A percentile compares a stretch with the other conserved stretches of the same genome.
Conservation (phyloP, 2,113 vertebrate species). For the Felis chaus region DNA sequence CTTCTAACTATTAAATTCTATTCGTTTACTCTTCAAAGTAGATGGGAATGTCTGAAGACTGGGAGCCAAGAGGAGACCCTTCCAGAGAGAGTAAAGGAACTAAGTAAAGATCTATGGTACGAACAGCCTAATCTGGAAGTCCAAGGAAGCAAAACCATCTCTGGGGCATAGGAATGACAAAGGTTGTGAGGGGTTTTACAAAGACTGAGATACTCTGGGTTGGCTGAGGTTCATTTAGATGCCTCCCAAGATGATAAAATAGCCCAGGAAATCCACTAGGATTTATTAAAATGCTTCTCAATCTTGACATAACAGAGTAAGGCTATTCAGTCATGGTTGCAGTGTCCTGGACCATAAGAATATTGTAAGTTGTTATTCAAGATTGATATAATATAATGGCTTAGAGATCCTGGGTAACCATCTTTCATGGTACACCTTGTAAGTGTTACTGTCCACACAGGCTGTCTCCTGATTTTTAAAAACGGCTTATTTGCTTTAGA, state of each 20-base stretch:
- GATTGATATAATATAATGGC: not conserved
- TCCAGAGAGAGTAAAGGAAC: not conserved
- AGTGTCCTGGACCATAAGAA: not conserved
- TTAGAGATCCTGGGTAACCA: not conserved
- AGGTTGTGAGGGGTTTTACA: not conserved
- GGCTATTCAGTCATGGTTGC: not conserved
- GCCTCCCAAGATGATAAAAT: not conserved
- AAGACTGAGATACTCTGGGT: not conserved
- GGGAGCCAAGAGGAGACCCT: not conserved
- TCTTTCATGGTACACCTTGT: not conserved
- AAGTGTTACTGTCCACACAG: not conserved
- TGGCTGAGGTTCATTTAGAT: constrained; percentile 38
- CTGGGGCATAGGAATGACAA: not conserved
- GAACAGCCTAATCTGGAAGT: constrained; percentile 20
- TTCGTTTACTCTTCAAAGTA: constrained; percentile 21
- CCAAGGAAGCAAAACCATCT: not conserved
- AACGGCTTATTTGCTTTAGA: not conserved
- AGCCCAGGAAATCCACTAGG: not conserved
- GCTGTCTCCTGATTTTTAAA: not conserved
- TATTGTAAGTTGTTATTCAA: constrained; percentile 36
- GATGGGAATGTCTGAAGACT: not conserved
- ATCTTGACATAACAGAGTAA: not conserved
- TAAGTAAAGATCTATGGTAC: not conserved
- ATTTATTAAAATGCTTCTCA: constrained; percentile 15
- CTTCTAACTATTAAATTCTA: constrained; percentile 2